These are phyloP conservation scores for Salpingus planirostris DNA, from an alignment of 2,888 invertebrate genomes.

Conservation along the genomic window DNA sequence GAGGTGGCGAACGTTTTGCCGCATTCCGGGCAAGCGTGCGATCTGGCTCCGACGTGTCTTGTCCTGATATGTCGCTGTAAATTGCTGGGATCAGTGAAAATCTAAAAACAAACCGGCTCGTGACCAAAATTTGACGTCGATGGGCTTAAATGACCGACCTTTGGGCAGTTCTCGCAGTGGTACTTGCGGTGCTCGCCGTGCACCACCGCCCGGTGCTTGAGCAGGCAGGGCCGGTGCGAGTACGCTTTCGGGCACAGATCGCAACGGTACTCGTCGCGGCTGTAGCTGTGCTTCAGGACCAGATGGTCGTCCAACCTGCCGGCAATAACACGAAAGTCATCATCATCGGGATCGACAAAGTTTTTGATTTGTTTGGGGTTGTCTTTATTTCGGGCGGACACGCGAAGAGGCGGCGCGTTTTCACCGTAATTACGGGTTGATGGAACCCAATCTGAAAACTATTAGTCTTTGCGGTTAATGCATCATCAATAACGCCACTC, in stretches of 20 bases:
- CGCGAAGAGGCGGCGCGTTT: conserved; percentile 4
- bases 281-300: conserved; percentile 68
- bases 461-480: conserved; percentile 7
- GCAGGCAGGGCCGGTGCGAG: conserved; percentile 69
- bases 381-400: conserved; percentile 2
- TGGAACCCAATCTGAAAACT: conserved; percentile 1
- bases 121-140: too few species aligned
- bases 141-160: conserved; percentile 16
- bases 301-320: conserved; percentile 78
- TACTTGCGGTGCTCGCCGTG: conserved; percentile 80
- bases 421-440: conserved; percentile 2
- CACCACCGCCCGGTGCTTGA: conserved; percentile 71
- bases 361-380: conserved; percentile 1
- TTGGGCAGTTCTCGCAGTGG: conserved; percentile 69
- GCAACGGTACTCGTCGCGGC: conserved; percentile 70
- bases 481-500: conserved; percentile 12
- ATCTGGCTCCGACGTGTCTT: conserved; percentile 90
- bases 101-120: too few species aligned
- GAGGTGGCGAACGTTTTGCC: conserved; percentile 98
- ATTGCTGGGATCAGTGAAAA: conserved; percentile 94
- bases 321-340: conserved; percentile 20
- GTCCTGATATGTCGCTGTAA: conserved; percentile 93
- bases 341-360: neutral
- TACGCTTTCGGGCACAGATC: conserved; percentile 78
- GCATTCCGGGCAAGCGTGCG: conserved; percentile 96